A percentile compares a stretch with the other conserved stretches of the same genome.
Conservation (phyloP, 2,888 invertebrate genomes). For the Neoitamus cyanurus region DNA sequence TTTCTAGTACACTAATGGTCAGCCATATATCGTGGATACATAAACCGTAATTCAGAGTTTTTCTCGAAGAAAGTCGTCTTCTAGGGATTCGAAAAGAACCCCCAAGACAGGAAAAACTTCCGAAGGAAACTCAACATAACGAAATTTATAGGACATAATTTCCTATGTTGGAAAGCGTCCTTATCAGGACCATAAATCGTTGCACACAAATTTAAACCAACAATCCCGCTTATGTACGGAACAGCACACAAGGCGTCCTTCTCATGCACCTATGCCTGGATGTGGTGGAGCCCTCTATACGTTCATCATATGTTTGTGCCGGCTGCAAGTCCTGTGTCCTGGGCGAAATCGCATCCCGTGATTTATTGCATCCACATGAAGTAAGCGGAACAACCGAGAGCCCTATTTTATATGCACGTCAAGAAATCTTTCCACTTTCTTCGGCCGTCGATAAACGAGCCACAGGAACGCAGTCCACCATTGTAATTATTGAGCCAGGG, state of each 20-base stretch:
- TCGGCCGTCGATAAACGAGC: background rate
- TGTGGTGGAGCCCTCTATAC: background rate
- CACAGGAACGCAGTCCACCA: background rate
- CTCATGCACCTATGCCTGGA: background rate
- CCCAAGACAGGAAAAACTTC: conserved; percentile 31
- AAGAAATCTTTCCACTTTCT: conserved; percentile 32
- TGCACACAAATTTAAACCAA: conserved; percentile 45
- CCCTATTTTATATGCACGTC: conserved; percentile 41
- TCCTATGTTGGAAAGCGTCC: conserved; percentile 49
- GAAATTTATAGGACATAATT: conserved; percentile 52
- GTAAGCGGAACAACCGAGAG: background rate
- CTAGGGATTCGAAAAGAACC: conserved; percentile 17
- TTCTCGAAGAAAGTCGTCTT: conserved; percentile 34
- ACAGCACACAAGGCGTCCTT: background rate
- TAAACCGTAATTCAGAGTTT: conserved; percentile 29
- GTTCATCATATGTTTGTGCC: conserved; percentile 36
- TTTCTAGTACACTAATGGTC: background rate
- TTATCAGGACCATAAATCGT: conserved; percentile 51
- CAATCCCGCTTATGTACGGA: conserved; percentile 14
- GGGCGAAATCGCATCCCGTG: conserved; percentile 36
- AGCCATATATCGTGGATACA: conserved; percentile 28
- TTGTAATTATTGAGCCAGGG: background rate
- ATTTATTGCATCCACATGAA: conserved; percentile 31
- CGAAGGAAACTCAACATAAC: conserved; percentile 46
- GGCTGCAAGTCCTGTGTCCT: conserved; percentile 33